phyloP scores from a whole-genome alignment of 2,113 vertebrate species.

The Carollia perspicillata region DNA sequence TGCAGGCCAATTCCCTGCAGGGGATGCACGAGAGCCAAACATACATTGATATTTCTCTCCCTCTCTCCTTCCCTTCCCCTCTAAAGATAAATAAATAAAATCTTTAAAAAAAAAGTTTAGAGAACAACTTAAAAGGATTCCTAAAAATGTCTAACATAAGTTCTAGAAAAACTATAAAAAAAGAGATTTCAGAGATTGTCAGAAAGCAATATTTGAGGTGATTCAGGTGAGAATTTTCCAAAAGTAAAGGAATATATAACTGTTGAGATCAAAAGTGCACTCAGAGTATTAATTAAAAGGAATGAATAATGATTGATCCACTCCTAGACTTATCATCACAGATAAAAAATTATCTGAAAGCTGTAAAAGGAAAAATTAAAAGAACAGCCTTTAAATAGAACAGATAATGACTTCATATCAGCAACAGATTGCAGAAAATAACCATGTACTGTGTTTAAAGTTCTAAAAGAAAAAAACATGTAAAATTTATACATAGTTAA shows the following conservation, averaged over 20 bases:
- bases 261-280: not conserved
- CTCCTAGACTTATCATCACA: not conserved
- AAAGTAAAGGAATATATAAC: not conserved
- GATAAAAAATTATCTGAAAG: not conserved
- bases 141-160: not conserved
- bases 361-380: not conserved
- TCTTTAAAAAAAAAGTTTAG: slow-evolving; percentile 41
- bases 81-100: too few relatives aligned
- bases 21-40: too few relatives aligned
- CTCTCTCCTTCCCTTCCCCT: too few relatives aligned
- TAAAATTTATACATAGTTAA: not conserved
- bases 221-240: not conserved
- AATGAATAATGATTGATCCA: not conserved
- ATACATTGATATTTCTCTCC: too few relatives aligned
- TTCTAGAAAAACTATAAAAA: not conserved
- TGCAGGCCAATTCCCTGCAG: too few relatives aligned
- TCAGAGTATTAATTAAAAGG: not conserved
- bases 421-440: not conserved
- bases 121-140: not conserved
- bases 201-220: not conserved
- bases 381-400: not conserved
- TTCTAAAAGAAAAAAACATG: not conserved
- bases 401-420: not conserved
- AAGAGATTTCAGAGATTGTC: not conserved
- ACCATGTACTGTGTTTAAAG: not conserved